Conservation (phyloP, 2,888 invertebrate genomes). For the Sphaerophoria rueppellii region DNA sequence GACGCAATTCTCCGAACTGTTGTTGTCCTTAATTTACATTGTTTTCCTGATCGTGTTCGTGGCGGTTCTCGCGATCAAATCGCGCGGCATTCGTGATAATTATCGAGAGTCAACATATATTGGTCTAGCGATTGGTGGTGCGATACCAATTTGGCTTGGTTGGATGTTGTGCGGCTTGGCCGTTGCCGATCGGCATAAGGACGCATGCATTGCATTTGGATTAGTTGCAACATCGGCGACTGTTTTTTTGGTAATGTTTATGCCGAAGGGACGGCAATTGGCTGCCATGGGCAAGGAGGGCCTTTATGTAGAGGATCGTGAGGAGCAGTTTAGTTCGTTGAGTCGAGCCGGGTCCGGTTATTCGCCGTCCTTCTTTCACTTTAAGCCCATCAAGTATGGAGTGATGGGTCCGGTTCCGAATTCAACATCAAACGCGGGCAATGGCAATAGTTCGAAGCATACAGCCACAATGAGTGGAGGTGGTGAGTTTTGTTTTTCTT, state of each 20-base stretch:
- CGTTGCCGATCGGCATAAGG: conserved; percentile 90
- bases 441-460: conserved; percentile 83
- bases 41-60: conserved; percentile 93
- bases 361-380: conserved; percentile 96
- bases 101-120: conserved; percentile 96
- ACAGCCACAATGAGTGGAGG: conserved; percentile 80
- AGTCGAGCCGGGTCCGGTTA: conserved; percentile 91
- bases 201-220: conserved; percentile 95
- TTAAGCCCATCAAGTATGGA: conserved; percentile 93
- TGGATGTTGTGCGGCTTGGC: conserved; percentile 93
- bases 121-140: conserved; percentile 92
- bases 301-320: conserved; percentile 90
- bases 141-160: conserved; percentile 93
- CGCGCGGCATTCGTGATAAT: conserved; percentile 95
- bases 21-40: conserved; percentile 91
- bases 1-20: conserved; percentile 87
- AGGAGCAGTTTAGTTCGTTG: conserved; percentile 91
- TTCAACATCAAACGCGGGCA: conserved; percentile 80
- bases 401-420: conserved; percentile 85
- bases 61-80: conserved; percentile 91
- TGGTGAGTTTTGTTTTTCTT: conserved; percentile 77
- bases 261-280: conserved; percentile 94
- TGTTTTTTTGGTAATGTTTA: conserved; percentile 96
- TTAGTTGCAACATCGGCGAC: conserved; percentile 92
- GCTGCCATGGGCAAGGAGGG: conserved; percentile 96